Evolutionary conservation across 2,113 vertebrate species (phyloP).

Genomic region (Rhagologus leucostigma): DNA sequence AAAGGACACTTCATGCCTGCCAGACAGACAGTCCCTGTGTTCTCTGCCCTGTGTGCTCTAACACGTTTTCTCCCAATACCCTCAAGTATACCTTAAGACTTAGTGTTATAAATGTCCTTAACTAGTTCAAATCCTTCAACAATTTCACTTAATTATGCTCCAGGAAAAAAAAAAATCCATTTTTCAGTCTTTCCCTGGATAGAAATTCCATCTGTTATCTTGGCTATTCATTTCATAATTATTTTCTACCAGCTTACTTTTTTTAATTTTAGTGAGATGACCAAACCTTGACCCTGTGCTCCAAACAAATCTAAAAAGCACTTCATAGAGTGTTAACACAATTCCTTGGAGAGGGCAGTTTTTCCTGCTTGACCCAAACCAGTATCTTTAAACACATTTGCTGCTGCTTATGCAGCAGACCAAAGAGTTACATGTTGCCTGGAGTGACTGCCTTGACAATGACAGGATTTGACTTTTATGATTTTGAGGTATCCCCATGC

Average conservation of each 20-base stretch:
- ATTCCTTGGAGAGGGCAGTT: background rate
- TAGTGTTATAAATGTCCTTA: background rate
- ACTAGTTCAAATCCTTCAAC: background rate
- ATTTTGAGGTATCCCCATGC: background rate
- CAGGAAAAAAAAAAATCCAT: background rate
- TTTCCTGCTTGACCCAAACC: background rate
- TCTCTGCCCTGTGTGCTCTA: background rate
- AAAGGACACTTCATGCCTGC: background rate
- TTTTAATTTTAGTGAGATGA: background rate
- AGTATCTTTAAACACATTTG: background rate
- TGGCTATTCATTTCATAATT: background rate
- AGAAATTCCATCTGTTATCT: background rate
- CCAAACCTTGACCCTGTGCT: background rate
- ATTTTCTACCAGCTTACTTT: background rate
- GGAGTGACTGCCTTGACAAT: background rate
- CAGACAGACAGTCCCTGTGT: background rate
- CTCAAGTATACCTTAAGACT: background rate
- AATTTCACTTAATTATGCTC: background rate
- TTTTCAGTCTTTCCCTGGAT: background rate
- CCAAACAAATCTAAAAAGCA: background rate
- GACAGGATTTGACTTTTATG: background rate
- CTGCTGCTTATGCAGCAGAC: background rate
- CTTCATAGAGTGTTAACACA: background rate
- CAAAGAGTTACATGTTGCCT: background rate
- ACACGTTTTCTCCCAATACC: background rate